Evolutionary conservation across 2,888 invertebrate species (phyloP), one percentile per base, ranked within the genome.

Genomic region (Agrochola litura): DNA sequence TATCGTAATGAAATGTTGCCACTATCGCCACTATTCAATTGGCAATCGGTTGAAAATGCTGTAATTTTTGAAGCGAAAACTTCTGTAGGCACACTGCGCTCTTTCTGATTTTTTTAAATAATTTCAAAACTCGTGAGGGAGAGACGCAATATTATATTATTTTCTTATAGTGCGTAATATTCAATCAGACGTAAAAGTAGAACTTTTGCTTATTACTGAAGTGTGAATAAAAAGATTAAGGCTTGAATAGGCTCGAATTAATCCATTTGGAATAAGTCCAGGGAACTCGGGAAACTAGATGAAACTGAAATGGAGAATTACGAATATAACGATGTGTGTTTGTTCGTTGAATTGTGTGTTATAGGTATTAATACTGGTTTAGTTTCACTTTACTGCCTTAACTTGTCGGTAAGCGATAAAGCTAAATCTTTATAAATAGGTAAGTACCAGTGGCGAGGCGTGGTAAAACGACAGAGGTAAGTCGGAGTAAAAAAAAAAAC

Each of bases 201-300:
- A 76, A 54, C 54, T 54, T 67, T 68, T 60, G 19, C 30, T 30
- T 77, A 67, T 46, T 43, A 69, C 64, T 72, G 30, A 61, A 67
- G 77, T 74, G 70, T 68, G 77, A 73, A 73, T 77, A 86, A 83
- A 75, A 77, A 77, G 75, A 77, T 80, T 84, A 83, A 75, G 65
- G 69, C 60, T 56, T 81, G 65, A 76, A 76, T 67, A 56, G 74
- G 64, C 65, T 76, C 60, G 68, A 77, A 76, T 81, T 72, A 75
- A 79, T 74, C 73, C 64, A 79, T 77, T 87, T 87, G 87, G 87
- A 87, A 65, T 61, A 74, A 67, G 60, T 79, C 85, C 85, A 84
- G 69, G 46, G 52, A 85, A 81, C 58, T 85, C 75, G 14, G 68
- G 66, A 61, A 74, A 70, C 73, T 77, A 69, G 43, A 69, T 73